Evolutionary conservation across 2,113 vertebrate species (phyloP).

Genomic region (Empidonax traillii): DNA sequence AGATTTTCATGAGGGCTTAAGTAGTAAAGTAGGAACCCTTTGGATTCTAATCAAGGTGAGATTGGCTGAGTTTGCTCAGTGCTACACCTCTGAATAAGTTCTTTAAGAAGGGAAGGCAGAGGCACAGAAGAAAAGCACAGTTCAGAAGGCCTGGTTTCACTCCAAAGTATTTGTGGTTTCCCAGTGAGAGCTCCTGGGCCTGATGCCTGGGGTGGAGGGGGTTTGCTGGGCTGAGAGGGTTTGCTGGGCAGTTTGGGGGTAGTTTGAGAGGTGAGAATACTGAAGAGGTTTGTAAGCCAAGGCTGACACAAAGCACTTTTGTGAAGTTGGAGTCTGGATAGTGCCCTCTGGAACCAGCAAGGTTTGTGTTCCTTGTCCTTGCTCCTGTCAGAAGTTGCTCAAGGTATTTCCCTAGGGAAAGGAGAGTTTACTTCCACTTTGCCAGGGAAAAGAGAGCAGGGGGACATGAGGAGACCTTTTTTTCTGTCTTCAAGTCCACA

Average conservation of each 20-base stretch:
- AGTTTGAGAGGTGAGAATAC: neutral
- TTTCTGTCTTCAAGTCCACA: neutral
- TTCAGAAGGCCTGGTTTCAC: neutral
- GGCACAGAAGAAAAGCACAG: neutral
- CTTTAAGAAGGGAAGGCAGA: neutral
- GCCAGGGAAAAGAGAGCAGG: neutral
- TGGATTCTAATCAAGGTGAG: neutral
- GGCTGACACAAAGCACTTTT: neutral
- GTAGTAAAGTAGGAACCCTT: neutral
- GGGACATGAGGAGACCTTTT: neutral
- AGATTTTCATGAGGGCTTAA: neutral
- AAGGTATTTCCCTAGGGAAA: neutral
- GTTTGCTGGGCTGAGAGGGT: neutral
- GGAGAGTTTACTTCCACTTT: neutral
- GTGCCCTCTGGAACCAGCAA: rapidly evolving
- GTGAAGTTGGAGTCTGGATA: neutral
- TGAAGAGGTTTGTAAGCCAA: neutral
- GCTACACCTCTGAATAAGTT: neutral
- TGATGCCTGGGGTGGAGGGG: neutral
- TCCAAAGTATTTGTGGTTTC: neutral
- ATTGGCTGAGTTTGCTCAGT: neutral
- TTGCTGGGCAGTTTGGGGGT: neutral
- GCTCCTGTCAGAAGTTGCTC: neutral
- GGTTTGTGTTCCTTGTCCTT: neutral
- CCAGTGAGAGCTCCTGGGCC: neutral